phyloP scores from a whole-genome alignment of 1,140 invertebrate species.

The Diplogasteroides magnus region DNA sequence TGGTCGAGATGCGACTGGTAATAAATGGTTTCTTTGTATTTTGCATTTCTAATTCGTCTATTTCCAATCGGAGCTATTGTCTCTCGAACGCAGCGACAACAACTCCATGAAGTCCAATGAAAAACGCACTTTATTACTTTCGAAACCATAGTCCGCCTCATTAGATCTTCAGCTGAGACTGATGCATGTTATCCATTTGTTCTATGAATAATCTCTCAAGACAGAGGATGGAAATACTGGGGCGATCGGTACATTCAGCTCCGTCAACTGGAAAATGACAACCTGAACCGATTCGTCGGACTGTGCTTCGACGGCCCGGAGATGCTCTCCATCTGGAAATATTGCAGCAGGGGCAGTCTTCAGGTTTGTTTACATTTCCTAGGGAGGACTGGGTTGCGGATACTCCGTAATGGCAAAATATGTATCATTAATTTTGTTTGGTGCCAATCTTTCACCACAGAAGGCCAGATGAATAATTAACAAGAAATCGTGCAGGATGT shows the following conservation, averaged over 20 bases:
- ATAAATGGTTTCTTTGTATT: neutral
- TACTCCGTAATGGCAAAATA: no score
- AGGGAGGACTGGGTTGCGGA: no score
- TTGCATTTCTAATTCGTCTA: neutral
- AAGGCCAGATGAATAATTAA: neutral
- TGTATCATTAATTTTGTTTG: no score
- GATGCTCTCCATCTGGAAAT: conserved; percentile 35
- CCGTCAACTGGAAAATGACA: conserved; percentile 46
- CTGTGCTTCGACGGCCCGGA: conserved; percentile 41
- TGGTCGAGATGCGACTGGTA: conserved; percentile 27
- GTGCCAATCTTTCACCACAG: no score
- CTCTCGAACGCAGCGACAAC: no score
- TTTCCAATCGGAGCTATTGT: no score
- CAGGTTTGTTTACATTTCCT: conserved; percentile 10
- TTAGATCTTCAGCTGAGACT: conserved; percentile 8
- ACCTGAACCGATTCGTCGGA: conserved; percentile 46
- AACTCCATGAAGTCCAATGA: neutral
- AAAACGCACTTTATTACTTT: neutral
- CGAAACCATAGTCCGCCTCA: neutral
- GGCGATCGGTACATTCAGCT: conserved; percentile 22
- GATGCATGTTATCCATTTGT: no score
- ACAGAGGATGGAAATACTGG: no score
- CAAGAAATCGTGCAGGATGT: conserved; percentile 31
- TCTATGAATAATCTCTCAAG: no score
- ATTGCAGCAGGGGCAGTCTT: conserved; percentile 29